Percentiles rank a stretch among this genome's conserved stretches.
phyloP scores from a whole-genome alignment of 2,113 vertebrate species.

The Albula glossodonta region DNA sequence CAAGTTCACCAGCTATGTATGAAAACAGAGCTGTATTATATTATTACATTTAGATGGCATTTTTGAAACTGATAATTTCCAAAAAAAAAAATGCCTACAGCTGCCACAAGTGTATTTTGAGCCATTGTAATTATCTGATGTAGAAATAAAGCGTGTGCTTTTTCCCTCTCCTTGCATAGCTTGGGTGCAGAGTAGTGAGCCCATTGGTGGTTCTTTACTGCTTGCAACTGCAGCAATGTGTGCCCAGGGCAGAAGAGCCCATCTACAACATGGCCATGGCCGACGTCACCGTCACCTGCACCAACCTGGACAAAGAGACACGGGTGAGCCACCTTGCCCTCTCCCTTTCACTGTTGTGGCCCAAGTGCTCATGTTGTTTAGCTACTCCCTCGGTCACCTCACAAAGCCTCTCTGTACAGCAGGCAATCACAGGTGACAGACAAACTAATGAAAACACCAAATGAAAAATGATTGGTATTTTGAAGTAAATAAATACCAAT shows the following conservation, averaged over 20 bases:
- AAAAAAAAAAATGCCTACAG: not conserved
- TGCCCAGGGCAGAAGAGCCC: slow-evolving; percentile 88
- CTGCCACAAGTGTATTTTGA: not conserved
- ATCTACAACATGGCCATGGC: slow-evolving; percentile 96
- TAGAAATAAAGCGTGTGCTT: not conserved
- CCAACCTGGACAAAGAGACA: slow-evolving; percentile 85
- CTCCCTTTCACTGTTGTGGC: not conserved
- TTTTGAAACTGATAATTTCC: too few relatives aligned
- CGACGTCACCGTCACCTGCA: slow-evolving; percentile 86
- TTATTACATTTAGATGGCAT: too few relatives aligned
- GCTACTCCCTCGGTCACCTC: too few relatives aligned
- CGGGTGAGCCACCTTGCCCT: slow-evolving; percentile 69
- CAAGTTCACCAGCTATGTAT: too few relatives aligned
- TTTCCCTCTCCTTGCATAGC: slow-evolving; percentile 62
- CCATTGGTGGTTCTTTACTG: slow-evolving; percentile 92
- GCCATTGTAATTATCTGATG: too few relatives aligned
- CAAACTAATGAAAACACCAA: too few relatives aligned
- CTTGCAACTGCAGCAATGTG: slow-evolving; percentile 83
- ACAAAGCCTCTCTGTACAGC: too few relatives aligned
- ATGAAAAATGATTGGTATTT: too few relatives aligned
- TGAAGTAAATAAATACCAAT: too few relatives aligned
- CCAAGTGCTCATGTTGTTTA: too few relatives aligned
- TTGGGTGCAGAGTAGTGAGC: slow-evolving; percentile 90
- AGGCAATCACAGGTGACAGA: too few relatives aligned
- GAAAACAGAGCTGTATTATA: too few relatives aligned